Evolutionary conservation across 2,888 invertebrate species (phyloP).

Genomic region (Panopea generosa): DNA sequence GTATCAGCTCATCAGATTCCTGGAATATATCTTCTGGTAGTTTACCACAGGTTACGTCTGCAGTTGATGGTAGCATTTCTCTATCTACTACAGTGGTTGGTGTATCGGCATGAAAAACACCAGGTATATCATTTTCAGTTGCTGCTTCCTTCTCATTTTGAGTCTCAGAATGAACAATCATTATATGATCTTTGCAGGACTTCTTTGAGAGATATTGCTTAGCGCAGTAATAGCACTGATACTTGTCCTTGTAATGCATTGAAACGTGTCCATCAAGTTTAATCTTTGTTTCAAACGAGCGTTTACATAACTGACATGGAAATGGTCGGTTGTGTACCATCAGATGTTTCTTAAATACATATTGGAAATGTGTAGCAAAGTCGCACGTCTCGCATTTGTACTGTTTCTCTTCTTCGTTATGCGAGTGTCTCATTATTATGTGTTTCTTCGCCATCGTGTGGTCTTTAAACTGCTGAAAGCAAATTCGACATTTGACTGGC

Average conservation of each 20-base stretch:
- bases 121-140: no score
- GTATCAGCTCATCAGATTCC: background rate
- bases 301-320: background rate
- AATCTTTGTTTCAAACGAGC: conserved; percentile 1
- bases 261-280: background rate
- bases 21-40: conserved; percentile 2
- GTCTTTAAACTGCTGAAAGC: conserved; percentile 13
- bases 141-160: no score
- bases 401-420: background rate
- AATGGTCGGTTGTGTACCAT: conserved; percentile 4
- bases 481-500: conserved; percentile 15
- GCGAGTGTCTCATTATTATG: conserved; percentile 9
- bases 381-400: conserved; percentile 13
- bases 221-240: conserved; percentile 18
- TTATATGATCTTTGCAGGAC: conserved; percentile 10
- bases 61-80: no score
- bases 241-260: conserved; percentile 3
- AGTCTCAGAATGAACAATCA: background rate
- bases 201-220: conserved; percentile 5
- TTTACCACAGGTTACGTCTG: no score
- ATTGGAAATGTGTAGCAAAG: conserved; percentile 9
- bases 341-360: conserved; percentile 14
- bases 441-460: conserved; percentile 5
- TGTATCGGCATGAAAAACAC: no score
- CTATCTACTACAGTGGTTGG: no score